Evolutionary conservation across 2,888 invertebrate genomes (phyloP).

Genomic region (Lysandra bellargus): DNA sequence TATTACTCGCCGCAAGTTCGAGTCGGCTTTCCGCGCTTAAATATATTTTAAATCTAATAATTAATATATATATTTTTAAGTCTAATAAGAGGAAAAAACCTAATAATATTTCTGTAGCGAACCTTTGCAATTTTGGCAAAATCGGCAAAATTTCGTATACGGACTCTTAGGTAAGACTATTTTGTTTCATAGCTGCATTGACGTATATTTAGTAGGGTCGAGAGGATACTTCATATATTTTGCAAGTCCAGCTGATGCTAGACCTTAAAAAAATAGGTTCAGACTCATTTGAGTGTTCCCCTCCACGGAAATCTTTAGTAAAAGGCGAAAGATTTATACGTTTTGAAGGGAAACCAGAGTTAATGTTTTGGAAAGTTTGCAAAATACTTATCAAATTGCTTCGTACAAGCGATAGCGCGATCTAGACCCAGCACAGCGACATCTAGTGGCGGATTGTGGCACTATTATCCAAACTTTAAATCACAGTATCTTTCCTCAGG

Average conservation of each 20-base stretch:
- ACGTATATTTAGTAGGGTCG: too few relatives aligned
- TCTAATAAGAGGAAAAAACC: too few relatives aligned
- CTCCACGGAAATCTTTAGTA: conserved; percentile 90
- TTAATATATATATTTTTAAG: too few relatives aligned
- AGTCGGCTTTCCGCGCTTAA: too few relatives aligned
- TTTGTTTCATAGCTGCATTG: too few relatives aligned
- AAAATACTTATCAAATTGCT: not conserved
- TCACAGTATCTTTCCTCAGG: not conserved
- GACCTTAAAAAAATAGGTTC: not conserved
- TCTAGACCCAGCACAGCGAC: not conserved
- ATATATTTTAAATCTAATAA: too few relatives aligned
- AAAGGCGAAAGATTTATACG: conserved; percentile 89
- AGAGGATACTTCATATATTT: too few relatives aligned
- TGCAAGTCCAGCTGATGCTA: not conserved
- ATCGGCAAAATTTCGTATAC: too few relatives aligned
- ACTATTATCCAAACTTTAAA: not conserved
- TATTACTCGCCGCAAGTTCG: too few relatives aligned
- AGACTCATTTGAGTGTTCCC: conserved; percentile 87
- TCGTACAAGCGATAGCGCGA: not conserved
- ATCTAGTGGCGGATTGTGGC: not conserved
- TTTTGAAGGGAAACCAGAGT: conserved; percentile 45
- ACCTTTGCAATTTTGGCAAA: too few relatives aligned
- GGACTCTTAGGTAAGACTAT: too few relatives aligned
- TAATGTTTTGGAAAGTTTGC: not conserved
- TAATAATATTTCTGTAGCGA: too few relatives aligned